Evolutionary conservation across 1,140 invertebrate species (phyloP), one percentile per base, ranked within the genome.

Genomic region (Trichogramma pretiosum): DNA sequence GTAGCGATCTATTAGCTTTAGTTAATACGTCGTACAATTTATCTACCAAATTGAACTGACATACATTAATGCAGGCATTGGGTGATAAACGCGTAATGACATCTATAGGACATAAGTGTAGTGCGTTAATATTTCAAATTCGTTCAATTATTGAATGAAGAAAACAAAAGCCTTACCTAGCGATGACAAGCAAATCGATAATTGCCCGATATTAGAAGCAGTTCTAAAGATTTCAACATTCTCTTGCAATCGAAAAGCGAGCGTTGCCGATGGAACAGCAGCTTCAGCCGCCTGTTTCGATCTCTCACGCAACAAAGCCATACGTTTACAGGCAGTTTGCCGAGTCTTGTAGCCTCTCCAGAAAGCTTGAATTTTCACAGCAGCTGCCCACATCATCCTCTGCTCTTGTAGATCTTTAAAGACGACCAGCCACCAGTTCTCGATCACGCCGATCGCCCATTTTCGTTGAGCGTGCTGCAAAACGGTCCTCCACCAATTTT

Each of bases 311-410:
- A 82, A 48, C 39, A 68, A 59, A 10, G 50, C 48, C 21, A 75
- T 57, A 5, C 68, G 54, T n/a, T 60, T 37, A 13, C 60, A 56
- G 17, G 67, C 45, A 3, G 52, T 54, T 22, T 62, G 56, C 9
- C 82, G 72, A 13, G 71, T 62, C 13, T 46, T 59, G 56, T 80
- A 76, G 2, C 82, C 82, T 43, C 77, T 76, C 77, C 80, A 84
- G n/a, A 72, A 52, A 13, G 79, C 68, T 73, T 84, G 82, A 50
- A 85, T 84, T 52, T 74, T 75, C 0, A 65, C 69, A 19, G 79
- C 81, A 2, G 81, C 78, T n/a, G 24, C 16, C 8, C 39, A 17
- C 28, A 46, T 37, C 48, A 63, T 72, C 36, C 26, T 74, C 61
- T 2, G 58, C 54, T 37, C 62, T 65, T 49, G 71, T 57, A 30